phyloP scores from a whole-genome alignment of 2,797 vertebrate species.

The Hylomyscus alleni region DNA sequence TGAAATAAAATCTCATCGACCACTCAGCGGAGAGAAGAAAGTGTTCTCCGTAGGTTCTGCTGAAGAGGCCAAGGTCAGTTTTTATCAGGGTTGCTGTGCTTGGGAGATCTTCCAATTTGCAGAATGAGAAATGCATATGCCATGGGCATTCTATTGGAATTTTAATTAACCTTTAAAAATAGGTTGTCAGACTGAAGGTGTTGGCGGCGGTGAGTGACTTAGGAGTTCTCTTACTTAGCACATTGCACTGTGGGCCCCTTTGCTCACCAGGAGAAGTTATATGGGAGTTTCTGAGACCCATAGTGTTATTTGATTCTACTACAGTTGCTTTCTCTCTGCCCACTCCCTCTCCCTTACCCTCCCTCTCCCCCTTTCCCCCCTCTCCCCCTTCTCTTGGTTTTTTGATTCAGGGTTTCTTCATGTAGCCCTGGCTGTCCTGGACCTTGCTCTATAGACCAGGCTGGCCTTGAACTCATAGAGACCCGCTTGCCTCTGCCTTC shows the following conservation, averaged over 20 bases:
- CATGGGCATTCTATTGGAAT: slow-evolving; percentile 73
- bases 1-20: slow-evolving; percentile 53
- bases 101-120: slow-evolving; percentile 35
- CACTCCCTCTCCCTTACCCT: not conserved
- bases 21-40: slow-evolving; percentile 64
- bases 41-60: slow-evolving; percentile 60
- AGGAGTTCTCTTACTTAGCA: not conserved
- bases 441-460: not conserved
- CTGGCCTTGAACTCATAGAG: not conserved
- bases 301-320: not conserved
- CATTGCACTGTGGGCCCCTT: not conserved
- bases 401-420: not conserved
- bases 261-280: not conserved
- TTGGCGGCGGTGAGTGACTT: not conserved
- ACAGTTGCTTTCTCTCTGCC: slow-evolving; percentile 33
- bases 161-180: slow-evolving; percentile 83
- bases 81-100: slow-evolving; percentile 69
- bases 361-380: not conserved
- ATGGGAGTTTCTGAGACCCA: not conserved
- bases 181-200: slow-evolving; percentile 25
- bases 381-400: not conserved
- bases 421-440: not conserved
- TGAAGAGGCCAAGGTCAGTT: slow-evolving; percentile 73
- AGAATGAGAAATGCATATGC: slow-evolving; percentile 72
- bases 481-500: not conserved